These are phyloP conservation scores for Rallus crepitans DNA, from an alignment of 2,797 vertebrate genomes.

Conservation along the genomic window DNA sequence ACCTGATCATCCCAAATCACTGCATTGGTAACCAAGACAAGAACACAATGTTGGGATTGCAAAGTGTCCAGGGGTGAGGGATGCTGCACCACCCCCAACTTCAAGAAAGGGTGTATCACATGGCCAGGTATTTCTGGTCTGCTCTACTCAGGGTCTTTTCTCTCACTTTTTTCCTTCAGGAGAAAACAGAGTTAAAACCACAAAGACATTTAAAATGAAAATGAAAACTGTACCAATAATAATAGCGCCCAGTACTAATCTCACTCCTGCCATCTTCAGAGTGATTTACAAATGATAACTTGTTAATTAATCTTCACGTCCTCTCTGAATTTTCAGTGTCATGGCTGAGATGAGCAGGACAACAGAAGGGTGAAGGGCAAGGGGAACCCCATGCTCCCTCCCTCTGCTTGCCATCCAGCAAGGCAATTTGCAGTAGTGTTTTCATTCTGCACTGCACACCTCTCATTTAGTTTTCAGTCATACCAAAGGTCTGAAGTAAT, in stretches of 20 bases:
- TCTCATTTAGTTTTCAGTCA: conserved; percentile 11
- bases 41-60: no score
- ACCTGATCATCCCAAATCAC: no score
- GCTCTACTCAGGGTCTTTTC: neutral
- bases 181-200: neutral
- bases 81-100: neutral
- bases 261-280: conserved; percentile 42
- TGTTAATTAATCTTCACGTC: conserved; percentile 59
- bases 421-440: neutral
- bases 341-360: neutral
- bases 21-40: no score
- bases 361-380: conserved; percentile 16
- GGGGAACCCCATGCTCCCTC: neutral
- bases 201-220: conserved; percentile 30
- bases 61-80: no score
- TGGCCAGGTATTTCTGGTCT: no score
- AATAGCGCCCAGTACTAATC: conserved; percentile 19
- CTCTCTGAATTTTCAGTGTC: conserved; percentile 33
- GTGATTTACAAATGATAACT: conserved; percentile 60
- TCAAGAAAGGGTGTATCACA: neutral
- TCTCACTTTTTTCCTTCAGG: neutral
- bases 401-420: neutral
- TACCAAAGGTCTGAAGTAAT: conserved; percentile 28
- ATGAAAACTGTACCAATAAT: neutral
- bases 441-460: neutral